Evolutionary conservation across 2,113 vertebrate genomes (phyloP), one percentile per base, ranked within the genome.

Genomic region (Heterotis niloticus): DNA sequence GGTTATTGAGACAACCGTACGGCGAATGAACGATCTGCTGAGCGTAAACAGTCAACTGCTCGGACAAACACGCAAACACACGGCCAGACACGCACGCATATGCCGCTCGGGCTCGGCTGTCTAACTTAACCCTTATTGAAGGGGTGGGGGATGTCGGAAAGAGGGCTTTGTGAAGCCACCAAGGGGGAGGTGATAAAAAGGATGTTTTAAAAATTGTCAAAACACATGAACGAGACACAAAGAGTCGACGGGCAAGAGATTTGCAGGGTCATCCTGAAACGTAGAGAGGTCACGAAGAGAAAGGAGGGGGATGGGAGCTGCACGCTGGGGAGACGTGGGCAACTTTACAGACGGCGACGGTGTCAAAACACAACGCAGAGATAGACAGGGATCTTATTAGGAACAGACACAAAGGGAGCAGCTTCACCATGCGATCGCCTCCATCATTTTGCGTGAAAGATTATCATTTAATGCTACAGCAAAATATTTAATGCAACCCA

Each of bases 181-280:
- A 23, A 18, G 57, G 29, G 54, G 26, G 28, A 60, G 13, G 51
- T 29, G 3, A 62, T 62, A 20, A 18, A 20, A 59, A 64, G 24
- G 75, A 64, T 51, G 60, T 44, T 44, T 44, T 12, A 64, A 64
- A 64, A 62, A 79, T 79, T 73, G 78, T 65, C 68, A 73, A 74
- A 71, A 62, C 16, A 65, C 51, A 57, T 64, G 26, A 71, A 68
- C 16, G 11, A 44, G 20, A 70, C 52, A 57, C 29, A 73, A 78
- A 76, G 57, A 5, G 56, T 54, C 44, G 52, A 64, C 13, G 44
- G 23, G 7, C 1, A 28, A 64, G 29, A 66, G 54, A 60, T 82
- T 77, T 66, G 65, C 57, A 65, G 34, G 79, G 51, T 79, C 64
- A 79, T 0, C 5, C 12, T 16, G 28, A 18, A 74, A 76, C 52